Evolutionary conservation across 2,888 invertebrate species (phyloP).

Genomic region (Erebia palarica): DNA sequence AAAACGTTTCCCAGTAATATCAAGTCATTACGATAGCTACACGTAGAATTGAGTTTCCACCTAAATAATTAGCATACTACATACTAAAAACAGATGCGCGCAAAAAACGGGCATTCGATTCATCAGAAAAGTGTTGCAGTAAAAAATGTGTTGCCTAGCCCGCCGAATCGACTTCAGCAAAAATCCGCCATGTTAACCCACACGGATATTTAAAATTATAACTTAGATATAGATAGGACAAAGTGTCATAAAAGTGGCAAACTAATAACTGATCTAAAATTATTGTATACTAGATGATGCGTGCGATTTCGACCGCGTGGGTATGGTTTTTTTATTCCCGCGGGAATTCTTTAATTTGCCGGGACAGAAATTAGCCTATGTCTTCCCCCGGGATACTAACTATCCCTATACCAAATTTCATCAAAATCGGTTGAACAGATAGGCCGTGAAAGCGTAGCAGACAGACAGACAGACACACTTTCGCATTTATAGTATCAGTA

Average conservation of each 20-base stretch:
- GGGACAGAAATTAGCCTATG: no score
- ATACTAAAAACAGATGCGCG: slow-evolving; percentile 25
- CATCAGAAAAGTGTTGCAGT: slow-evolving; percentile 17
- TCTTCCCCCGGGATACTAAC: no score
- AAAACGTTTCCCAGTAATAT: slow-evolving; percentile 20
- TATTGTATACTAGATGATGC: no score
- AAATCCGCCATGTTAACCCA: slow-evolving; percentile 1
- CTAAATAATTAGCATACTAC: slow-evolving; percentile 29
- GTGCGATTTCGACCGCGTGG: no score
- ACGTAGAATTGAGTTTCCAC: slow-evolving; percentile 15
- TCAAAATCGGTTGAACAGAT: no score
- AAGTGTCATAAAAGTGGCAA: not conserved
- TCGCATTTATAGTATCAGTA: no score
- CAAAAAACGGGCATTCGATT: slow-evolving; percentile 29
- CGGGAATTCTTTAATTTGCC: no score
- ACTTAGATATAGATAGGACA: not conserved
- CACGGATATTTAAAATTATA: not conserved
- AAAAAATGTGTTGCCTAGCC: slow-evolving; percentile 26
- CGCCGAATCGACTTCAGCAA: slow-evolving; percentile 10
- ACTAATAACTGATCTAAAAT: not conserved
- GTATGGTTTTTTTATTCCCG: no score
- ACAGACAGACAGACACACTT: no score
- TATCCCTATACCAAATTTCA: no score
- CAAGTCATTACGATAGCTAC: slow-evolving; percentile 16
- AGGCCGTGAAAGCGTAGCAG: no score